phyloP scores from a whole-genome alignment of 2,113 vertebrate species.

The Trachemys scripta region DNA sequence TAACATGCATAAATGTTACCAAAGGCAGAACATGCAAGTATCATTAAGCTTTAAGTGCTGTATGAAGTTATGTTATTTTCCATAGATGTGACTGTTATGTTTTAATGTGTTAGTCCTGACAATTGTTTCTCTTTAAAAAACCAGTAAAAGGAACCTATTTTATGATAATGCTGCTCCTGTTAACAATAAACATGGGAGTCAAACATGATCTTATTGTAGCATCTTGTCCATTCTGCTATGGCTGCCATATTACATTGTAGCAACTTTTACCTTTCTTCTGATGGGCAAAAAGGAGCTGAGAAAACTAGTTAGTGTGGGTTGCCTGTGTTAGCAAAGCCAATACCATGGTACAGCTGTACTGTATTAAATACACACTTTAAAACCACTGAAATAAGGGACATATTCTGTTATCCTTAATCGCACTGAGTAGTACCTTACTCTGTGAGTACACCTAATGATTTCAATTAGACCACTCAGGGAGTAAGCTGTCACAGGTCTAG shows the following conservation, averaged over 20 bases:
- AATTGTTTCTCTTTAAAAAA: conserved; percentile 1
- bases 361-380: background rate
- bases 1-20: background rate
- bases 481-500: background rate
- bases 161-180: background rate
- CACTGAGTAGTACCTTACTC: background rate
- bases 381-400: background rate
- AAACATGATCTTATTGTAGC: background rate
- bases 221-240: background rate
- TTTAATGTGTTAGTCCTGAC: background rate
- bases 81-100: background rate
- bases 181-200: background rate
- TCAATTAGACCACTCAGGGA: background rate
- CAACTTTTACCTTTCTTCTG: background rate
- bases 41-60: background rate
- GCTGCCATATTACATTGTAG: background rate
- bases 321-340: background rate
- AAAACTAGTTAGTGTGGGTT: background rate
- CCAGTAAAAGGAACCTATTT: background rate
- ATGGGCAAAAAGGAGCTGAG: background rate
- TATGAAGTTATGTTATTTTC: background rate
- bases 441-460: background rate
- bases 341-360: background rate
- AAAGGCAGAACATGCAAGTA: background rate
- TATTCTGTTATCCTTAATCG: background rate